These are phyloP conservation scores for Pycnonotus jocosus DNA, from an alignment of 2,113 vertebrate species.

Conservation along the genomic window DNA sequence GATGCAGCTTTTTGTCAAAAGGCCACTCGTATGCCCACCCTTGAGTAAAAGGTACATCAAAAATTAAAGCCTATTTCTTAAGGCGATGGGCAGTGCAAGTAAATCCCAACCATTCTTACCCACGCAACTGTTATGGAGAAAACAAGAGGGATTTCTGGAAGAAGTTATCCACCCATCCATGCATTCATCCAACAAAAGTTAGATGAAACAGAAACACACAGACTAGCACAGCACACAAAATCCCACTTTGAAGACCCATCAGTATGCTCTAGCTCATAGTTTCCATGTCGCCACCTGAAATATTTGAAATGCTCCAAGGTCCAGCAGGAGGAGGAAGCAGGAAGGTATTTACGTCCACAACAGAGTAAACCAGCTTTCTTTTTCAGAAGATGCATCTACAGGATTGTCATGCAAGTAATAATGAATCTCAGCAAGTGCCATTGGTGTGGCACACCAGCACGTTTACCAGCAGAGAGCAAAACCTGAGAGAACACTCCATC, in stretches of 20 bases:
- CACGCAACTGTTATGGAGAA: not conserved
- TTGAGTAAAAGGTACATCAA: not conserved
- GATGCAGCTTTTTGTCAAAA: not conserved
- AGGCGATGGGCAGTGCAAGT: fast-evolving
- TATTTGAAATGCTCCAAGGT: not conserved
- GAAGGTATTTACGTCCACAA: not conserved
- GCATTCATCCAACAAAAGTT: not conserved
- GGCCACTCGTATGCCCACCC: not conserved
- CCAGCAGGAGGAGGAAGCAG: not conserved
- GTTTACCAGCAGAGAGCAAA: not conserved
- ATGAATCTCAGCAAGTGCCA: not conserved
- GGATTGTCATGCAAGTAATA: not conserved
- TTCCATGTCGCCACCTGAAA: not conserved
- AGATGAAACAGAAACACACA: not conserved
- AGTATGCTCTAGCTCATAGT: not conserved
- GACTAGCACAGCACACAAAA: not conserved
- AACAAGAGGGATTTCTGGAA: not conserved
- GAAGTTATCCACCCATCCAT: not conserved
- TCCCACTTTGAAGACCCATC: not conserved
- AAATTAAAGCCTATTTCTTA: not conserved
- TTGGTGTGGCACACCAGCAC: not conserved
- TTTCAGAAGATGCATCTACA: not conserved
- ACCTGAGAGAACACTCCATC: not conserved
- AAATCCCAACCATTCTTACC: not conserved
- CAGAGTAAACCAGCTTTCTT: not conserved